These are phyloP conservation scores for Hypselothyrea guttata DNA, from an alignment of 2,888 invertebrate species.

Conservation along the genomic window DNA sequence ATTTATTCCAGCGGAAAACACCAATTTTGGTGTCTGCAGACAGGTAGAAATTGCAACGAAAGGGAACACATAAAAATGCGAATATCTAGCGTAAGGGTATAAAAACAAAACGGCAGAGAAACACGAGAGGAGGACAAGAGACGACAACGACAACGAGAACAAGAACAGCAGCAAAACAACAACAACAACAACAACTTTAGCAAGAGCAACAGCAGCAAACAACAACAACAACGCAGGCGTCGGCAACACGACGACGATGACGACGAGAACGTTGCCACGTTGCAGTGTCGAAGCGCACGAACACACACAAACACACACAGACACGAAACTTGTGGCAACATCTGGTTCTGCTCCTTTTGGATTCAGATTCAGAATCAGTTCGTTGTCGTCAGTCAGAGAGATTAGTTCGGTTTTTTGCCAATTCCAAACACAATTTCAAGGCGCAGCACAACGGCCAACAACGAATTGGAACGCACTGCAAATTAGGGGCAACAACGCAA, in stretches of 20 bases:
- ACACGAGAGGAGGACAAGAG: constrained; percentile 34
- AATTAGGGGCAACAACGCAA: constrained; percentile 11
- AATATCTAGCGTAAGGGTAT: constrained; percentile 21
- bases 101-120: constrained; percentile 21
- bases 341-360: constrained; percentile 79
- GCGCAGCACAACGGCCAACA: constrained; percentile 41
- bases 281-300: constrained; percentile 51
- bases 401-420: constrained; percentile 61
- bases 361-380: constrained; percentile 68
- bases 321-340: constrained; percentile 65
- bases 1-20: too few relatives aligned
- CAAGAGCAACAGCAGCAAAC: constrained; percentile 16
- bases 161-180: constrained; percentile 23
- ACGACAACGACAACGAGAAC: constrained; percentile 28
- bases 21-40: too few relatives aligned
- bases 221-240: constrained; percentile 31
- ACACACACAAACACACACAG: constrained; percentile 24
- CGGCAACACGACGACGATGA: constrained; percentile 41
- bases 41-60: not conserved
- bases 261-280: constrained; percentile 58
- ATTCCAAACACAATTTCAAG: constrained; percentile 41
- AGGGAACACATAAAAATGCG: constrained; percentile 4
- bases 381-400: constrained; percentile 79
- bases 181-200: constrained; percentile 9
- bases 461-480: constrained; percentile 51